Evolutionary conservation across 2,888 invertebrate genomes (phyloP), one percentile per base, ranked within the genome.

Genomic region (Rutpela maculata): DNA sequence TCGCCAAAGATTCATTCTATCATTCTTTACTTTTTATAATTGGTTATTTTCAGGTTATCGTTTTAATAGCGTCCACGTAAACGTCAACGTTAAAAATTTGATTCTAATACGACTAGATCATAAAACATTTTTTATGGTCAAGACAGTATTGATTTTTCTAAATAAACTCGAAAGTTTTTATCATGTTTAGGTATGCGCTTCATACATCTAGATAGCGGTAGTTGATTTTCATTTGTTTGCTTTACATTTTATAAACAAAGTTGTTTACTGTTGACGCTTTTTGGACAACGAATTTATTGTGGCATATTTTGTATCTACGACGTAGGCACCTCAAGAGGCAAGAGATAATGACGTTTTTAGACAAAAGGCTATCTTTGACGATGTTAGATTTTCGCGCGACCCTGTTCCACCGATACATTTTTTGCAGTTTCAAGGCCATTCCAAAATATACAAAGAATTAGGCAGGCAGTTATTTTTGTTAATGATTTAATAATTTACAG

Each of bases 71-170:
- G 18, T n/a, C 15, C 12, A 19, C 55, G 22, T 50, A 18, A 43
- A 56, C 19, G 43, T n/a, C 68, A 22, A 12, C 26, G 2, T 2
- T 12, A 50, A 15, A 59, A 57, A 12, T 56, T 67, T 19, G 18
- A 15, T 38, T 17, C 38, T 38, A 18, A 38, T 18, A 35, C 17
- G n/a, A 15, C n/a, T 55, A 50, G 43, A 38, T 55, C 26, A 1
- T 43, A 55, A 55, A 38, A 5, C 55, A 59, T 63, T 71, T 35
- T 72, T 72, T 72, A 72, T 43, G 63, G 50, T 18, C 63, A 50
- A 63, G 50, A 62, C 55, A 55, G 63, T 72, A 72, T 72, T 72
- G 72, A 72, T 72, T 72, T 72, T 72, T 72, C 55, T 55, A 63
- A 63, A 55, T 62, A 69, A 38, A 70, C 70, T 22, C 65, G 0